Percentiles rank a stretch among this genome's conserved stretches.
phyloP scores from a whole-genome alignment of 2,113 vertebrate species.

The Protomyctophum bolini region DNA sequence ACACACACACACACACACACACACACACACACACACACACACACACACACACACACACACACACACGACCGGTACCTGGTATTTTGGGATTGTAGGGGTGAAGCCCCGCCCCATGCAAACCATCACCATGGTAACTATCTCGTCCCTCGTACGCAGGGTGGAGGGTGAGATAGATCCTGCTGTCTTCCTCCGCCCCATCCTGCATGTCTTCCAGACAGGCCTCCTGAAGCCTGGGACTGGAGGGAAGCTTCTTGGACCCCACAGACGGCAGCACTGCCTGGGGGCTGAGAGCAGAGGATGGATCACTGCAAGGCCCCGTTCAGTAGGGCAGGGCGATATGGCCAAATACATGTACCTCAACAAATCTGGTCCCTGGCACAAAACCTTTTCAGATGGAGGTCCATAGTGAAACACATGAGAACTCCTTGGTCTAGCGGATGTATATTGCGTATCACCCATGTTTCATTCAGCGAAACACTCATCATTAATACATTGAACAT shows the following conservation, averaged over 20 bases:
- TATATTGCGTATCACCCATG: too few relatives aligned
- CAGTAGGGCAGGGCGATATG: too few relatives aligned
- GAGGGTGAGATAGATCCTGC: slow-evolving; percentile 62
- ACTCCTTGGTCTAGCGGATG: too few relatives aligned
- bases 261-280: slow-evolving; percentile 10
- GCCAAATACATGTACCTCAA: too few relatives aligned
- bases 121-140: slow-evolving; percentile 20
- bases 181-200: slow-evolving; percentile 50
- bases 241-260: slow-evolving; percentile 31
- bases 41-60: not conserved
- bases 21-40: too few relatives aligned
- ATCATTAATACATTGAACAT: too few relatives aligned
- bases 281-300: not conserved
- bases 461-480: too few relatives aligned
- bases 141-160: slow-evolving; percentile 42
- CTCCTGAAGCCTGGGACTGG: slow-evolving; percentile 27
- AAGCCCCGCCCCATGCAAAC: slow-evolving; percentile 53
- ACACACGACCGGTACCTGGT: slow-evolving; percentile 32
- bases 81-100: slow-evolving; percentile 40
- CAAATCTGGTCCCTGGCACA: too few relatives aligned
- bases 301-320: too few relatives aligned
- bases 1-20: too few relatives aligned
- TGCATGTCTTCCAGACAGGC: slow-evolving; percentile 70
- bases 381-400: too few relatives aligned
- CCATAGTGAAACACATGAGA: too few relatives aligned